phyloP scores from a whole-genome alignment of 2,113 vertebrate genomes.

The Pluvialis apricaria region DNA sequence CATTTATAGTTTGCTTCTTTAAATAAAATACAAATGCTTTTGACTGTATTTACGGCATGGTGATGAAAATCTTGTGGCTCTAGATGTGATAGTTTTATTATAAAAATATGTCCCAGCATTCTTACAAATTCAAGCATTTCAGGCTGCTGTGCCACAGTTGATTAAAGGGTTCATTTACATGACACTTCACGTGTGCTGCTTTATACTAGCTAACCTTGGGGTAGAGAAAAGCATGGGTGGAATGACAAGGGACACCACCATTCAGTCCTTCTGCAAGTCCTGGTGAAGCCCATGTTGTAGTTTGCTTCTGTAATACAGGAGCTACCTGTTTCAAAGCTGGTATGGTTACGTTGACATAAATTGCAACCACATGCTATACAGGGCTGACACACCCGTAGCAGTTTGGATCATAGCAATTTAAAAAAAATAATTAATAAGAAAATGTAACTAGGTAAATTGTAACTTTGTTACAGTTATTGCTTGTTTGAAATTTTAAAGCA shows the following conservation, averaged over 20 bases:
- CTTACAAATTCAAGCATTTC: not conserved
- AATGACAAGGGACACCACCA: not conserved
- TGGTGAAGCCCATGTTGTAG: not conserved
- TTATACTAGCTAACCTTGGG: not conserved
- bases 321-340: not conserved
- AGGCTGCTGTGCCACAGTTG: not conserved
- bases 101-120: not conserved
- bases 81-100: not conserved
- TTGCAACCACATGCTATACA: not conserved
- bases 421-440: not conserved
- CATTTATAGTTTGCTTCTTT: not conserved
- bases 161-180: not conserved
- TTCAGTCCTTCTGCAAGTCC: not conserved
- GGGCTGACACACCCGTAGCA: not conserved
- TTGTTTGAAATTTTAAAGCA: not conserved
- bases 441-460: not conserved
- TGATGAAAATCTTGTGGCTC: not conserved
- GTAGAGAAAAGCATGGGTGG: not conserved
- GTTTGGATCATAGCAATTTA: not conserved
- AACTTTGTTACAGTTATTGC: not conserved
- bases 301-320: not conserved
- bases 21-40: slow-evolving; percentile 22
- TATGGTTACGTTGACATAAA: not conserved
- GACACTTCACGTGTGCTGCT: not conserved
- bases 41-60: not conserved